These are phyloP conservation scores for Sciurus carolinensis DNA, from an alignment of 2,797 vertebrate species.

Conservation along the genomic window DNA sequence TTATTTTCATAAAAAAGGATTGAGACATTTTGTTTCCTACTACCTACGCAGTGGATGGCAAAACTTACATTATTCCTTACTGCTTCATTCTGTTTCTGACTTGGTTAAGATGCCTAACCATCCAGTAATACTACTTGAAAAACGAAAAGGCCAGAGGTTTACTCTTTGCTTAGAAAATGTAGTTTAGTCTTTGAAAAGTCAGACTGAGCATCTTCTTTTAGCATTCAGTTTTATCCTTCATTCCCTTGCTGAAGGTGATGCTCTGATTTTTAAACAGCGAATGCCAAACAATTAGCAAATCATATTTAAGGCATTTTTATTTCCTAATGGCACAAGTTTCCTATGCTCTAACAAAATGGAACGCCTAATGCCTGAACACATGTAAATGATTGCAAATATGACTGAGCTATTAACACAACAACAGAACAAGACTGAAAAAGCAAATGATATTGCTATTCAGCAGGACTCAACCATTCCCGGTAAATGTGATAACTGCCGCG, in stretches of 20 bases:
- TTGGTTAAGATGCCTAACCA: neutral
- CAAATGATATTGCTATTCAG: neutral
- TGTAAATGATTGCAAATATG: slow-evolving; percentile 42
- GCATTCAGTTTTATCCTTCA: neutral
- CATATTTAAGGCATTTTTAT: slow-evolving; percentile 54
- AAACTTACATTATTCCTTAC: slow-evolving; percentile 62
- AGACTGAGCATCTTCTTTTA: neutral
- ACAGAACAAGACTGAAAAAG: slow-evolving; percentile 57
- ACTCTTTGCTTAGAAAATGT: slow-evolving; percentile 46
- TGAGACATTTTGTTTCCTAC: slow-evolving; percentile 27
- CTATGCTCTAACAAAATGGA: slow-evolving; percentile 50
- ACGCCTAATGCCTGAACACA: slow-evolving; percentile 15
- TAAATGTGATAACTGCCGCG: neutral
- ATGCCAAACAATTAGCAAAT: slow-evolving; percentile 52
- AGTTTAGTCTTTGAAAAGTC: neutral
- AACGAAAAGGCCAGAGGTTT: slow-evolving; percentile 11
- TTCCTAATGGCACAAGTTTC: slow-evolving; percentile 58
- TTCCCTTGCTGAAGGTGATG: neutral
- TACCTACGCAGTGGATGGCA: neutral
- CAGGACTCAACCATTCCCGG: slow-evolving; percentile 42
- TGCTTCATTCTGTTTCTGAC: slow-evolving; percentile 56
- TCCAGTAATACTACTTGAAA: neutral
- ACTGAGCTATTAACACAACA: slow-evolving; percentile 52
- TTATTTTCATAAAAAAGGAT: slow-evolving; percentile 49
- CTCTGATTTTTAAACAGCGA: neutral